phyloP scores from a whole-genome alignment of 2,888 invertebrate genomes.

The Leistus spinibarbis region DNA sequence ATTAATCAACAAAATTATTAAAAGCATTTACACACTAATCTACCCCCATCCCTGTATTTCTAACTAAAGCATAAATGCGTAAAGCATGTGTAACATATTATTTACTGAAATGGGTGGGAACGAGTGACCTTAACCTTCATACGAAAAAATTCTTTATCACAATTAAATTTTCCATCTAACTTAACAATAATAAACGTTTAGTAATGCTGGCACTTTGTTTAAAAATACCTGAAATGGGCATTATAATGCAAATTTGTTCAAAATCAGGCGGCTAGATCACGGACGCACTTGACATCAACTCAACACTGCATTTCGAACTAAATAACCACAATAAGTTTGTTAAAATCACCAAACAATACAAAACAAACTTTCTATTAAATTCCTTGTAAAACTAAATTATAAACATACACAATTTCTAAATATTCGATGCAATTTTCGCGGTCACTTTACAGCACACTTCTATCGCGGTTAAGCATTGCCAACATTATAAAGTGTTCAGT shows the following conservation, averaged over 20 bases:
- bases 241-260: slow-evolving; percentile 13
- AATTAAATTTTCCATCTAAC: not conserved
- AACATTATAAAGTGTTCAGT: not conserved
- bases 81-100: not conserved
- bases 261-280: slow-evolving; percentile 29
- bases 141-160: slow-evolving; percentile 11
- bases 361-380: slow-evolving; percentile 1
- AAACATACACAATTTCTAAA: slow-evolving; percentile 20
- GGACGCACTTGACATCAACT: slow-evolving; percentile 2
- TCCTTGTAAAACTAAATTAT: not conserved
- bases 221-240: slow-evolving; percentile 31
- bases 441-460: slow-evolving; percentile 38
- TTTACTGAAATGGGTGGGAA: slow-evolving; percentile 11
- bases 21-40: slow-evolving; percentile 9
- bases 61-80: too few relatives aligned
- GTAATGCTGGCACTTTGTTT: not conserved
- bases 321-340: not conserved
- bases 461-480: slow-evolving; percentile 34
- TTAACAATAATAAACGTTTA: not conserved
- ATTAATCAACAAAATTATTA: slow-evolving; percentile 26
- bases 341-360: not conserved
- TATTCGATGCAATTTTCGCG: slow-evolving; percentile 35
- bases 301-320: slow-evolving; percentile 14
- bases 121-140: slow-evolving; percentile 36
- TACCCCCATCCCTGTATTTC: not conserved